These are phyloP conservation scores for Drosophila micromelanica DNA, from an alignment of 1,140 invertebrate genomes.

Conservation along the genomic window DNA sequence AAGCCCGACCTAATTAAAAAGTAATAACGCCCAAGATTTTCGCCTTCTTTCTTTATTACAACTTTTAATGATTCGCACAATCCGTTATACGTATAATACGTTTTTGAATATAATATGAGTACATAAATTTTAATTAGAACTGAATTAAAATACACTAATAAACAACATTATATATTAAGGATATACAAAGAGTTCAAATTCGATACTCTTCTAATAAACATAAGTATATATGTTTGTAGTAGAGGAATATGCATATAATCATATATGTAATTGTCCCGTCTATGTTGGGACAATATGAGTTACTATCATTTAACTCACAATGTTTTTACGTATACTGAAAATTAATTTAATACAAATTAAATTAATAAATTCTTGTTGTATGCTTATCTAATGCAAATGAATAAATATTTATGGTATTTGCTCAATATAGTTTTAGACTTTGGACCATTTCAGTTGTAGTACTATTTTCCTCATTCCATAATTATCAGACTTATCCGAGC, in stretches of 20 bases:
- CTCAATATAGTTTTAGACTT: conserved; percentile 62
- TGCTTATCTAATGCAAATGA: conserved; percentile 43
- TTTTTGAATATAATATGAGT: conserved; percentile 45
- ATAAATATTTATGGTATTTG: conserved; percentile 33
- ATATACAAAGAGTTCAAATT: conserved; percentile 10
- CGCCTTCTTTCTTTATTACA: conserved; percentile 66
- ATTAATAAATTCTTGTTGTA: conserved; percentile 1
- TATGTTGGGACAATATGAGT: not conserved
- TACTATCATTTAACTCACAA: not conserved
- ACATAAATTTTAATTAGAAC: conserved; percentile 25
- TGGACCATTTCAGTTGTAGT: conserved; percentile 75
- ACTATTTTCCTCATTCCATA: conserved; percentile 12
- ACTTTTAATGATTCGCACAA: conserved; percentile 47
- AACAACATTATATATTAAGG: conserved; percentile 15
- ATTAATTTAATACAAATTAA: conserved; percentile 5
- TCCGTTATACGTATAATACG: conserved; percentile 58
- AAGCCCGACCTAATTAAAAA: too few relatives aligned
- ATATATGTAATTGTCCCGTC: conserved; percentile 8
- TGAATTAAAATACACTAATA: conserved; percentile 13
- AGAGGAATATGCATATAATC: not conserved
- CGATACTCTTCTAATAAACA: conserved; percentile 8
- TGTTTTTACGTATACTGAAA: not conserved
- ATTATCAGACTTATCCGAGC: conserved; percentile 70
- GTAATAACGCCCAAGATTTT: conserved; percentile 23
- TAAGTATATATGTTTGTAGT: conserved; percentile 3